A percentile compares a stretch with the other conserved stretches of the same genome.
Conservation (phyloP, 2,113 vertebrate species). For the Gymnarchus niloticus region DNA sequence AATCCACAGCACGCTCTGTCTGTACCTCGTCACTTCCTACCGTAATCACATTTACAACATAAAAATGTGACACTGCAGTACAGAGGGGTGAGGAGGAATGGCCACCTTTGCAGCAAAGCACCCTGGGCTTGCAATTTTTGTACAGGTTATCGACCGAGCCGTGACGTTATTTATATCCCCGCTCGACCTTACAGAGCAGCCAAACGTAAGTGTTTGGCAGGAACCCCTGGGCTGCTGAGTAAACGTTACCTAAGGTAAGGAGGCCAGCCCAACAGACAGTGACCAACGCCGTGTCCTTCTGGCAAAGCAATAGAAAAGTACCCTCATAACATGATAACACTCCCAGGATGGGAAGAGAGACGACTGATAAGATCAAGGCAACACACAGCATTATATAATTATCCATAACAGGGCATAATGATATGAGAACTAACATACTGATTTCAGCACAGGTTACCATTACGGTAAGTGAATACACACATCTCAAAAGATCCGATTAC, state of each 20-base stretch:
- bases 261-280: neutral
- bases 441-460: neutral
- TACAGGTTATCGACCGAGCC: neutral
- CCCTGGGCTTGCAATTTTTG: neutral
- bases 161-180: neutral
- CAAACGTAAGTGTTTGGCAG: neutral
- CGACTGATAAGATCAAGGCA: neutral
- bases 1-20: neutral
- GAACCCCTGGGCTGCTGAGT: neutral
- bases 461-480: neutral
- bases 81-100: neutral
- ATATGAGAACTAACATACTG: neutral
- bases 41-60: neutral
- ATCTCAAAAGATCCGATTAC: neutral
- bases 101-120: neutral
- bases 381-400: neutral
- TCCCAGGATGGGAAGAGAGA: neutral
- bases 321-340: neutral
- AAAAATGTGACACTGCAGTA: neutral
- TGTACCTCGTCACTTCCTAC: neutral
- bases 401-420: neutral
- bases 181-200: neutral
- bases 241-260: neutral
- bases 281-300: neutral
- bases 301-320: neutral